Evolutionary conservation across 1,140 invertebrate genomes (phyloP).

Genomic region (Polypedilum vanderplanki): DNA sequence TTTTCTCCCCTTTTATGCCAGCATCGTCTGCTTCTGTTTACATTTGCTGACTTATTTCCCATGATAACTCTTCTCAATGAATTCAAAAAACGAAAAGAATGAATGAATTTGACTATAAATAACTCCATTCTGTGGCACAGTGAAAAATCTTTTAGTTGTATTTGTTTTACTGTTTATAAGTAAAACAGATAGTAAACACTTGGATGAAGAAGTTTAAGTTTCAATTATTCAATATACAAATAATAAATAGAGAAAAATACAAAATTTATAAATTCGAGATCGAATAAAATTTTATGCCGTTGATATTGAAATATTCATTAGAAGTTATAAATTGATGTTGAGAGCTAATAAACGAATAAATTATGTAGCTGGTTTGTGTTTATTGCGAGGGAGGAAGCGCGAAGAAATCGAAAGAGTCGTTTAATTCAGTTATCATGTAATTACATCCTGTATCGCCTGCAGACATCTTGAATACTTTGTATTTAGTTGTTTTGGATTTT

Average conservation of each 20-base stretch:
- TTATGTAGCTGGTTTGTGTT: not conserved
- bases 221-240: no score
- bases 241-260: no score
- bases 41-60: not conserved
- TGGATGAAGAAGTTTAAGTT: no score
- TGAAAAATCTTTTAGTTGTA: no score
- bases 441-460: not conserved
- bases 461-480: not conserved
- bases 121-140: no score
- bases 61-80: not conserved
- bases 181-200: no score
- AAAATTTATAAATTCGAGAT: no score
- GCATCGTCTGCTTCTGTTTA: not conserved
- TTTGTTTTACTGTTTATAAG: no score
- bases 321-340: not conserved
- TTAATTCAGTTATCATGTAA: conserved; percentile 20
- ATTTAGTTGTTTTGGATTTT: no score
- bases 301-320: not conserved
- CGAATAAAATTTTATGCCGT: no score
- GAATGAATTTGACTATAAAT: not conserved
- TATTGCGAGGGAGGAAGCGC: not conserved
- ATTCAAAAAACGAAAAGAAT: not conserved
- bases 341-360: not conserved
- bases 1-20: not conserved
- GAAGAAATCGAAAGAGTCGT: not conserved